Conservation (phyloP, 2,113 vertebrate genomes). For the Nibea coibor region DNA sequence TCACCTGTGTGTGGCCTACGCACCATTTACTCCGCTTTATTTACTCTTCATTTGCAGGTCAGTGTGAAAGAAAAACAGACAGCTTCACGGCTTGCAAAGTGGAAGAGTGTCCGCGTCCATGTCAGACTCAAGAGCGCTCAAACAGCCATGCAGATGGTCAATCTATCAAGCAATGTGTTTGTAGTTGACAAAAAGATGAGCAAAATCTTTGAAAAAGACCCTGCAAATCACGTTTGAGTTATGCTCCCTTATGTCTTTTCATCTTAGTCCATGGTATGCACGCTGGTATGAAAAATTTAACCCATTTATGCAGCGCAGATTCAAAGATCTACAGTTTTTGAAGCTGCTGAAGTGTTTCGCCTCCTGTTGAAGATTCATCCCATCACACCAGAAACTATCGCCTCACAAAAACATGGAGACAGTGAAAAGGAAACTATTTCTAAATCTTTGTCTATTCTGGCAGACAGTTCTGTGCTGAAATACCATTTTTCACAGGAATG, state of each 20-base stretch:
- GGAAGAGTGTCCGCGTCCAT: conserved; percentile 5
- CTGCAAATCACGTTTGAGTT: conserved; percentile 4
- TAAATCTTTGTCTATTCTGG: conserved; percentile 61
- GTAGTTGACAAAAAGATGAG: neutral
- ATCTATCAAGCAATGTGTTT: conserved; percentile 7
- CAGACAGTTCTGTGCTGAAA: conserved; percentile 28
- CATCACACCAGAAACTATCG: conserved; percentile 32
- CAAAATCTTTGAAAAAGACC: conserved; percentile 8
- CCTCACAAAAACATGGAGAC: conserved; percentile 37
- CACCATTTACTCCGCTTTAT: conserved; percentile 56
- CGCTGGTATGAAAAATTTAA: neutral
- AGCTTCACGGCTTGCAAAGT: conserved; percentile 30
- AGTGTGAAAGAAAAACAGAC: conserved; percentile 73
- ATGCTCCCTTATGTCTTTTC: conserved; percentile 20
- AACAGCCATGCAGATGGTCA: neutral
- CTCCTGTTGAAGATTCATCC: conserved; percentile 24
- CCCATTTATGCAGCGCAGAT: neutral
- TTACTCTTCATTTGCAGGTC: conserved; percentile 75
- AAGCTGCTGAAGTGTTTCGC: conserved; percentile 24
- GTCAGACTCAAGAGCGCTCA: neutral
- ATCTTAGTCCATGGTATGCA: conserved; percentile 29
- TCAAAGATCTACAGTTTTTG: conserved; percentile 17
- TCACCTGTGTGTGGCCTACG: conserved; percentile 55
- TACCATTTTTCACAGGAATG: conserved; percentile 52
- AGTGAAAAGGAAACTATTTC: conserved; percentile 58